Evolutionary conservation across 2,113 vertebrate species (phyloP).

Genomic region (Chlamydotis undulata): DNA sequence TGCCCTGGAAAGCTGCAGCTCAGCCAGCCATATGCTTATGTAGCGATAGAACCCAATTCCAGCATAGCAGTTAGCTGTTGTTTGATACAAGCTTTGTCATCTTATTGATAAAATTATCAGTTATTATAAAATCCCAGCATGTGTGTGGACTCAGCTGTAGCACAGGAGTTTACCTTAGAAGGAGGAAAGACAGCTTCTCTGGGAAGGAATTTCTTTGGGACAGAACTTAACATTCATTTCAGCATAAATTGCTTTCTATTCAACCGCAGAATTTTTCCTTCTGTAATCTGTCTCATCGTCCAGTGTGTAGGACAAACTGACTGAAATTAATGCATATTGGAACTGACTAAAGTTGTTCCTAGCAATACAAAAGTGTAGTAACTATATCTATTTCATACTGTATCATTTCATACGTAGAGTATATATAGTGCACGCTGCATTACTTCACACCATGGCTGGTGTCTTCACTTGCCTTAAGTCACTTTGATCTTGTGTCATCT

Average conservation of each 20-base stretch:
- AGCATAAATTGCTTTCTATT: neutral
- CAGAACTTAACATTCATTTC: neutral
- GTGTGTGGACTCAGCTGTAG: rapidly evolving
- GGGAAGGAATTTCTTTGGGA: neutral
- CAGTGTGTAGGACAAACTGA: neutral
- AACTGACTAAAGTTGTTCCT: neutral
- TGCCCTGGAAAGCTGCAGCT: neutral
- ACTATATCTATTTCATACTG: neutral
- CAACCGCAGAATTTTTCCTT: neutral
- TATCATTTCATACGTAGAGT: neutral
- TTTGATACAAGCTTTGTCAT: neutral
- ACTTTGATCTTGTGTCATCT: neutral
- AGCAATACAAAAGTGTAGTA: neutral
- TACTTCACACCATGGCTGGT: neutral
- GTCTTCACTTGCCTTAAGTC: neutral
- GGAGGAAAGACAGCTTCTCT: neutral
- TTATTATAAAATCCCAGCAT: neutral
- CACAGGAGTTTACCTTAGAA: neutral
- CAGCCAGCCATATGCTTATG: neutral
- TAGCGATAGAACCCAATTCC: neutral
- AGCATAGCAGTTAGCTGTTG: neutral
- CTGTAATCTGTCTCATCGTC: neutral
- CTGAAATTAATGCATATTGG: neutral
- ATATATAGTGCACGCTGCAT: neutral
- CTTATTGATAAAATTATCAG: constrained; percentile 12